phyloP scores from a whole-genome alignment of 92 coral and sea anemone species.

The Phenganax marumi region DNA sequence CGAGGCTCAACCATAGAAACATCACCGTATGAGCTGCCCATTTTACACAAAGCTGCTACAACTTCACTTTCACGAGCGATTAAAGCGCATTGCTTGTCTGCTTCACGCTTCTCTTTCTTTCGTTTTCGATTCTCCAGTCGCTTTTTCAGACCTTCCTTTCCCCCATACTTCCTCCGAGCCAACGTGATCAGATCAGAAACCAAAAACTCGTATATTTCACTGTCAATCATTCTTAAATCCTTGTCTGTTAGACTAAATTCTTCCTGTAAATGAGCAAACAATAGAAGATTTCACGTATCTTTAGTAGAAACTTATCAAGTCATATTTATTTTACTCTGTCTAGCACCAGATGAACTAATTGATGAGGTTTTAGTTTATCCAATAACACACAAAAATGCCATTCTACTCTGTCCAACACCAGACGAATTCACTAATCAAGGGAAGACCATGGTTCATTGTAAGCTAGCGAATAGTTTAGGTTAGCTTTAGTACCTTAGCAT shows the following conservation, averaged over 20 bases:
- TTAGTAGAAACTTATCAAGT: neutral
- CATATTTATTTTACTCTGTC: neutral
- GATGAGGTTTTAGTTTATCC: neutral
- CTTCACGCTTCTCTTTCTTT: slow-evolving; percentile 77
- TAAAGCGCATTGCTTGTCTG: slow-evolving; percentile 91
- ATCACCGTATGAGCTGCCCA: slow-evolving; percentile 81
- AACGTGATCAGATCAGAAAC: slow-evolving; percentile 89
- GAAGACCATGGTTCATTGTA: no score
- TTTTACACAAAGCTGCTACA: slow-evolving; percentile 65
- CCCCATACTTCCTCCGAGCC: slow-evolving; percentile 88
- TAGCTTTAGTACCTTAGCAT: slow-evolving; percentile 82
- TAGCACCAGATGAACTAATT: neutral
- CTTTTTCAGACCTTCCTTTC: slow-evolving; percentile 72
- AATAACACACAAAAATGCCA: no score
- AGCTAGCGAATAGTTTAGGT: neutral
- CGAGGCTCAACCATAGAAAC: slow-evolving; percentile 88
- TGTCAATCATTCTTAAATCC: slow-evolving; percentile 78
- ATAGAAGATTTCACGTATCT: neutral
- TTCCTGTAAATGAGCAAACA: slow-evolving; percentile 59
- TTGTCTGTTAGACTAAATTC: slow-evolving; percentile 96
- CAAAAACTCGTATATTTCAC: slow-evolving; percentile 85
- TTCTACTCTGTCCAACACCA: no score
- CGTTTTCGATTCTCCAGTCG: slow-evolving; percentile 71
- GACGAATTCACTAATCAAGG: no score
- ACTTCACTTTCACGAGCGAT: slow-evolving; percentile 83